Evolutionary conservation across 2,797 vertebrate genomes (phyloP).

Genomic region (Mallotus villosus): DNA sequence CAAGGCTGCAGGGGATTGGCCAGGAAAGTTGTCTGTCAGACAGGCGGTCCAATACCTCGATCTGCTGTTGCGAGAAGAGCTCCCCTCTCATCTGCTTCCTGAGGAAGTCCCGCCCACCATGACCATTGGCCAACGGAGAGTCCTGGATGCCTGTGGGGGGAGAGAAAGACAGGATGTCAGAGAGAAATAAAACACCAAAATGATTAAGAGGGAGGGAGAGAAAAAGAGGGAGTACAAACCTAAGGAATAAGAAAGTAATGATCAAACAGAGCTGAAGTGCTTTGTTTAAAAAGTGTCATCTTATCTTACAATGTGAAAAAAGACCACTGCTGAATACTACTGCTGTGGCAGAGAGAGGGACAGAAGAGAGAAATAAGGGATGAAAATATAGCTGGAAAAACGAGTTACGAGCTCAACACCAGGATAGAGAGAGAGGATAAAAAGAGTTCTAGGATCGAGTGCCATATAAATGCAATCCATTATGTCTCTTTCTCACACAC

Average conservation of each 20-base stretch:
- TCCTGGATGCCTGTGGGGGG: conserved; percentile 86
- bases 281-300: too few relatives aligned
- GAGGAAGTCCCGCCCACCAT: conserved; percentile 95
- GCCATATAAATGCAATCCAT: conserved; percentile 67
- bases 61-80: conserved; percentile 95
- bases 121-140: conserved; percentile 91
- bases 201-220: not conserved
- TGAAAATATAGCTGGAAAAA: conserved; percentile 30
- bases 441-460: conserved; percentile 37
- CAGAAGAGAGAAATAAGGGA: conserved; percentile 27
- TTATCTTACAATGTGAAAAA: too few relatives aligned
- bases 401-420: not conserved
- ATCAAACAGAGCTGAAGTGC: not conserved
- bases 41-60: conserved; percentile 96
- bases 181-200: conserved; percentile 16
- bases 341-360: not conserved
- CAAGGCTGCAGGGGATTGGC: conserved; percentile 78
- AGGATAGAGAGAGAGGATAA: conserved; percentile 44
- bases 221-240: conserved; percentile 3
- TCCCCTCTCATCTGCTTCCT: conserved; percentile 99
- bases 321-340: too few relatives aligned
- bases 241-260: not conserved
- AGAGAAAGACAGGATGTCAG: conserved; percentile 16
- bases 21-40: conserved; percentile 90
- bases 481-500: conserved; percentile 49